These are phyloP conservation scores for Hippocampus kuda DNA, from an alignment of 2,797 vertebrate genomes.

Conservation along the genomic window DNA sequence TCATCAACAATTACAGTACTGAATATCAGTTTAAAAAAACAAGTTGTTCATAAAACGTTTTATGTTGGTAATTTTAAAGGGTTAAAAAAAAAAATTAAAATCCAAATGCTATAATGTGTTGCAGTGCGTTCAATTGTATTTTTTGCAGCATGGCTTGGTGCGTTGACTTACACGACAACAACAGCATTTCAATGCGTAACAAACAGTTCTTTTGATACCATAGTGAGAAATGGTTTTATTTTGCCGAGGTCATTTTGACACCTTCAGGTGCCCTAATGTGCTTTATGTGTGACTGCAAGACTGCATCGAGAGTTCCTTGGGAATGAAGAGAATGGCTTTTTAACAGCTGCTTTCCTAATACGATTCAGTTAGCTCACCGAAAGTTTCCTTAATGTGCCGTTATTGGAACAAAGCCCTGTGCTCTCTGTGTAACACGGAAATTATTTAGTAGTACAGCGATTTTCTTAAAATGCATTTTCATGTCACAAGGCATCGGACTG, in stretches of 20 bases:
- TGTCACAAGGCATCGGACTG: not conserved
- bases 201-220: not conserved
- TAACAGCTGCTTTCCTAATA: not conserved
- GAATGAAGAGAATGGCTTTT: not conserved
- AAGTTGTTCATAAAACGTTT: too few relatives aligned
- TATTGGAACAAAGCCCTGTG: not conserved
- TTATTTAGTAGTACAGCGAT: not conserved
- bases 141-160: not conserved
- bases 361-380: not conserved
- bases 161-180: too few relatives aligned
- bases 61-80: too few relatives aligned
- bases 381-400: not conserved
- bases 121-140: too few relatives aligned
- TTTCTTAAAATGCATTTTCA: not conserved
- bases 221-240: not conserved
- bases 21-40: too few relatives aligned
- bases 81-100: too few relatives aligned
- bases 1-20: too few relatives aligned
- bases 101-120: too few relatives aligned
- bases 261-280: not conserved
- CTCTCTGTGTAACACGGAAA: not conserved
- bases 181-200: not conserved
- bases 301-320: not conserved
- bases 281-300: not conserved
- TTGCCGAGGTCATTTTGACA: not conserved